Base-by-base conservation (phyloP, 53 echinoderm and acorn worm genomes). In the Antedon mediterranea region DNA sequence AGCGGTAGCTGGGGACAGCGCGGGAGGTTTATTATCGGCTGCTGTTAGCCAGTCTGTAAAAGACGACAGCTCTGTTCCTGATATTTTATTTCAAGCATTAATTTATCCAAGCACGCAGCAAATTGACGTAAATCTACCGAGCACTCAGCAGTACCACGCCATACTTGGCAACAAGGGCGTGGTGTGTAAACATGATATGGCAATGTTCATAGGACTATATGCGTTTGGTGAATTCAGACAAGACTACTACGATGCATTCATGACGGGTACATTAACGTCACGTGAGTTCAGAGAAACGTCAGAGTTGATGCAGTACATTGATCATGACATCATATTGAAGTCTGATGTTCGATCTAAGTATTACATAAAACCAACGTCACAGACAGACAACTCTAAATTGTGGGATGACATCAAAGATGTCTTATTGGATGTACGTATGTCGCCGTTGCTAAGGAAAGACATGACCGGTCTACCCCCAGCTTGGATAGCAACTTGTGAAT, bases 1-100 rank as follows among this genome's bases (percentile, higher is more conserved):
- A 0, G 98, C 81, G 0, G 77, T 97, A 23, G 84, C 85, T 71
- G 98, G 98, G 0, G 92, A 97, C 79, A 97, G 98, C 43, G 98
- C 98, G 0, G 98, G 98, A 3, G 98, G 92, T 0, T 87, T 92
- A 71, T 80, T 97, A 15, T 81, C 88, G 0, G 88, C 92, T 3
- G 86, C 92, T 26, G 85, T 97, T 28, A 72, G 86, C 13, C 89
- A 89, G 78, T 76, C 83, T 34, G 72, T 97, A 30, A 82, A 81
- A 34, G 89, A 89, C 43, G 89, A 92, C 33, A 77, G 82, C 0
- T 23, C 85, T 32, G 78, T 86, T 28, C 92, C 92, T 7, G 76
- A 80, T 30, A 29, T 90, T 29, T 89, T 80, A 72, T 73, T 87
- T n/a, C 93, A 93, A 43, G 83, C 83, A 13, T 80, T 86, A 7